Evolutionary conservation across 2,888 invertebrate species (phyloP).

Genomic region (Dione vanillae): DNA sequence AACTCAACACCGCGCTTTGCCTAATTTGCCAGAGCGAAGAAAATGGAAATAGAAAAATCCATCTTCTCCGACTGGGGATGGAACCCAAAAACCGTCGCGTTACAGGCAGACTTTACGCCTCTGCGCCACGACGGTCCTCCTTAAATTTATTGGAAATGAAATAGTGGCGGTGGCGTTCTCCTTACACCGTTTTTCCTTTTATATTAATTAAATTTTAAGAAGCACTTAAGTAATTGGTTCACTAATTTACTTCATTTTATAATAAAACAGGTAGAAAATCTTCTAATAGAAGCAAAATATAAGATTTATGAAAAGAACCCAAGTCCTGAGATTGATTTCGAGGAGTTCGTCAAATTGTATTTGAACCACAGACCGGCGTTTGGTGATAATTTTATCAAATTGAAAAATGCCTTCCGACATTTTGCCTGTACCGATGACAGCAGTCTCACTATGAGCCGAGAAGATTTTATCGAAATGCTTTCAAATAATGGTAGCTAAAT

Average conservation of each 20-base stretch:
- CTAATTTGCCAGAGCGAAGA: no score
- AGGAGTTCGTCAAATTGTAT: constrained; percentile 86
- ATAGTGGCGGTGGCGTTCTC: no score
- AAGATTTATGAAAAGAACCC: constrained; percentile 76
- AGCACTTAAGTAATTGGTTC: neutral
- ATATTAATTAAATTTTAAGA: no score
- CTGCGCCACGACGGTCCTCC: no score
- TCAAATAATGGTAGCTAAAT: constrained; percentile 59
- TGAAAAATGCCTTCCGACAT: constrained; percentile 77
- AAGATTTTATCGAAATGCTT: constrained; percentile 74
- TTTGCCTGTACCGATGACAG: constrained; percentile 61
- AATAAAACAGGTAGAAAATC: constrained; percentile 81
- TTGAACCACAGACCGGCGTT: constrained; percentile 87
- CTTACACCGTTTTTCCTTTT: no score
- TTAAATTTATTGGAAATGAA: no score
- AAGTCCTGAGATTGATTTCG: constrained; percentile 85
- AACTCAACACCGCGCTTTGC: no score
- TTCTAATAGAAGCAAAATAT: constrained; percentile 84
- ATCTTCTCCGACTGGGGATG: no score
- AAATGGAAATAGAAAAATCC: no score
- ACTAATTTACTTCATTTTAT: neutral
- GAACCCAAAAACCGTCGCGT: no score
- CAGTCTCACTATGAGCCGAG: constrained; percentile 58
- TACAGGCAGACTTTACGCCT: no score
- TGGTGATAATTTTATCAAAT: constrained; percentile 72